Base-by-base conservation (phyloP, 1,140 invertebrate species). In the Eufriesea mexicana region DNA sequence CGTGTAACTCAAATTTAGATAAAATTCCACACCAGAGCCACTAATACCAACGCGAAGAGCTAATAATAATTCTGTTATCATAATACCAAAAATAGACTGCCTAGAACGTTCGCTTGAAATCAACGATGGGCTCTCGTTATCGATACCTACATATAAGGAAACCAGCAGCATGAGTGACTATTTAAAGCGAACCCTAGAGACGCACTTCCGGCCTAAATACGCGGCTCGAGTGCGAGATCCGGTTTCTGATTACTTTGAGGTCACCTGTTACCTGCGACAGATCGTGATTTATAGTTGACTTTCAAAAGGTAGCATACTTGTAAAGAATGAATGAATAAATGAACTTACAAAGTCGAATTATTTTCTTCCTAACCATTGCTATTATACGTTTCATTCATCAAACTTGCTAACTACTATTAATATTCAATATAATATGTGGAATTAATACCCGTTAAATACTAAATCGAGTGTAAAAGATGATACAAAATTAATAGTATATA, bases 121-220 rank as follows among this genome's bases (percentile, higher is more conserved):
- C 47, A 70, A 77, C 49, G 49, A 84, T 84, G 57, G 67, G 18
- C n/a, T 70, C 42, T 74, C 59, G 64, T 64, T 59, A 66, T 78
- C n/a, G 57, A 59, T 74, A 49, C 25, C 12, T 64, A 45, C 54
- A 61, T 82, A 84, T 55, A 85, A 74, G 83, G 76, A 64, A 70
- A 57, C 74, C 49, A 68, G 16, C 35, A 64, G n/a, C 47, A 47
- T n/a, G 28, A 75, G 77, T 83, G 84, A 84, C 89, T 88, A 90
- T 86, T 90, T 90, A 88, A 87, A 90, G 84, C 72, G 75, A 66
- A 84, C 84, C 55, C 83, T 83, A 84, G 87, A 89, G 83, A 82
- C 83, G 76, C 86, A 86, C 88, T 91, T 91, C 90, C 90, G 90
- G 83, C 83, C 89, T 68, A 84, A 91, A 91, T 90, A 91, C 88